phyloP scores from a whole-genome alignment of 2,888 invertebrate genomes.

The Masnerella sp. region DNA sequence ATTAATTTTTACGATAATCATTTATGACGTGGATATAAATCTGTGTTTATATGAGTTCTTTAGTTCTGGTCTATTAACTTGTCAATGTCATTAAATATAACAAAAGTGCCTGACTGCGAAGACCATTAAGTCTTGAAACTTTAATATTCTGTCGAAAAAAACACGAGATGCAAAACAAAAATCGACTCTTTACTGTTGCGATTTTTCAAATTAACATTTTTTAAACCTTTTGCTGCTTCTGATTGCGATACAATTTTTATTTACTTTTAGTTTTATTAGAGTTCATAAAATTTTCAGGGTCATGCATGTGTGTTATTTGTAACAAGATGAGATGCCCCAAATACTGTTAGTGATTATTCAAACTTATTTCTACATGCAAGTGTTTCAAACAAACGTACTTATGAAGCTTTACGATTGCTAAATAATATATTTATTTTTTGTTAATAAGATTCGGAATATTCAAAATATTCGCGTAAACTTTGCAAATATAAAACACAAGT shows the following conservation, averaged over 20 bases:
- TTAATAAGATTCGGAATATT: too few species aligned
- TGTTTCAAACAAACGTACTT: too few species aligned
- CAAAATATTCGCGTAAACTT: too few species aligned
- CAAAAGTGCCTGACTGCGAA: conserved; percentile 33
- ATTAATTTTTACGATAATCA: not conserved
- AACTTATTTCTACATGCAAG: too few species aligned
- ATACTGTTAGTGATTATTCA: too few species aligned
- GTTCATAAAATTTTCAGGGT: conserved; percentile 16
- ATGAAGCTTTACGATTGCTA: too few species aligned
- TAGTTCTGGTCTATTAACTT: conserved; percentile 31
- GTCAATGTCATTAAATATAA: conserved; percentile 36
- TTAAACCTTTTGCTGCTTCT: not conserved
- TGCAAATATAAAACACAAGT: too few species aligned
- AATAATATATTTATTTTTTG: too few species aligned
- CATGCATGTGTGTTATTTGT: too few species aligned
- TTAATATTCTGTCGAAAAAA: conserved; percentile 17
- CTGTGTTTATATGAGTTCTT: conserved; percentile 23
- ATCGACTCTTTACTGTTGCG: conserved; percentile 10
- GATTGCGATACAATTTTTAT: not conserved
- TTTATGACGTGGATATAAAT: conserved; percentile 17
- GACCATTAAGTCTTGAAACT: conserved; percentile 17
- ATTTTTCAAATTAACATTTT: conserved; percentile 2
- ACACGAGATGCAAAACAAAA: conserved; percentile 22
- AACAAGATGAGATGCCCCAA: too few species aligned
- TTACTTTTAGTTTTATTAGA: conserved; percentile 18